phyloP scores from a whole-genome alignment of 92 coral and sea anemone species.

The Galaxea fascicularis region DNA sequence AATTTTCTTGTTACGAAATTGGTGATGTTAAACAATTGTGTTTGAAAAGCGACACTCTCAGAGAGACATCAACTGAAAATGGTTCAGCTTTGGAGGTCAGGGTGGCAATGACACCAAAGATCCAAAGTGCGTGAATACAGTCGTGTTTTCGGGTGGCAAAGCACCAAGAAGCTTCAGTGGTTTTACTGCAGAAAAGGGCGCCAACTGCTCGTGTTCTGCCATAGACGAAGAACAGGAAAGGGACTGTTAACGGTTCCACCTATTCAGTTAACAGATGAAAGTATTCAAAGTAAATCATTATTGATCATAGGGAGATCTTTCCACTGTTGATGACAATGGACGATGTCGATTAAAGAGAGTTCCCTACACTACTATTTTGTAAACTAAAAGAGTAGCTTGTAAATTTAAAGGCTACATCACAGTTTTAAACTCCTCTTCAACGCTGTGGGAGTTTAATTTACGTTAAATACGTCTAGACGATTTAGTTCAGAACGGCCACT shows the following conservation, averaged over 20 bases:
- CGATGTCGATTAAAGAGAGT: background rate
- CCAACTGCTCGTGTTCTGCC: background rate
- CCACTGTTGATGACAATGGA: background rate
- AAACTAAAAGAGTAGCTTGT: background rate
- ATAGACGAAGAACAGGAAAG: slow-evolving; percentile 21
- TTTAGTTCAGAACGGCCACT: background rate
- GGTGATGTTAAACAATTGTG: background rate
- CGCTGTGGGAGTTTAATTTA: background rate
- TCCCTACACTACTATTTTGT: background rate
- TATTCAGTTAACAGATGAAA: background rate
- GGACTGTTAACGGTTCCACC: background rate
- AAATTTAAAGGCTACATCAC: background rate
- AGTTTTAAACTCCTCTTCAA: background rate
- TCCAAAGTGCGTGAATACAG: background rate
- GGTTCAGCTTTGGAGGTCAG: background rate
- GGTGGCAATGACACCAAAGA: background rate
- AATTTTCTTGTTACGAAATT: slow-evolving; percentile 14
- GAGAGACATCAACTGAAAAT: background rate
- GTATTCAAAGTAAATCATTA: background rate
- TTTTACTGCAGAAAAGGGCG: no score
- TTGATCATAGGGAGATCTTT: background rate
- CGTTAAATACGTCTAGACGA: background rate
- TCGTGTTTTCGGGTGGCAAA: background rate
- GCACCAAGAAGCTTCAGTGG: background rate
- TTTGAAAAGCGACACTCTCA: background rate